phyloP scores from a whole-genome alignment of 2,113 vertebrate genomes.

The Oreochromis spilurus region DNA sequence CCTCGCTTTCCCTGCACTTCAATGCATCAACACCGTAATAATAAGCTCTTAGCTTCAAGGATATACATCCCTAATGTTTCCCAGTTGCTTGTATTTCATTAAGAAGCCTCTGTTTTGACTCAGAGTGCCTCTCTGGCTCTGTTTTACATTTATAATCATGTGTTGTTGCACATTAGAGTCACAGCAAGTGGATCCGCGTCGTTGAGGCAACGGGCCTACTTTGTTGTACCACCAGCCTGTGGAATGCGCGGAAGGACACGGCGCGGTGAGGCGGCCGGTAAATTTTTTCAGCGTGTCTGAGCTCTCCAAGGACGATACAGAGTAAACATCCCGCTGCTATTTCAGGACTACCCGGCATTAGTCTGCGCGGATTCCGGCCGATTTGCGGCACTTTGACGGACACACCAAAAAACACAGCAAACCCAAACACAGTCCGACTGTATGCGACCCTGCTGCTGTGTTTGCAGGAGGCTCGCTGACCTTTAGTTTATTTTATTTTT shows the following conservation, averaged over 20 bases:
- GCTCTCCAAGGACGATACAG: constrained; percentile 73
- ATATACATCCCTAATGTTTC: not conserved
- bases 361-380: constrained; percentile 29
- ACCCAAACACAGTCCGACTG: constrained; percentile 1
- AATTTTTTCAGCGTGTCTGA: constrained; percentile 66
- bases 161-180: not conserved
- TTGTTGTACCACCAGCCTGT: constrained; percentile 71
- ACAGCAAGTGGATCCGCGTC: not conserved
- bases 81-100: not conserved
- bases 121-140: not conserved
- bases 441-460: not conserved
- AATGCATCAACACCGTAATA: not conserved
- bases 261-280: constrained; percentile 25
- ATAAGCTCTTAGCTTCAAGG: not conserved
- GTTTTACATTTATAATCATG: not conserved
- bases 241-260: constrained; percentile 77
- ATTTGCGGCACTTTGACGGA: constrained; percentile 58
- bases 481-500: not conserved
- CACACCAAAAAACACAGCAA: constrained; percentile 10
- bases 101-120: not conserved
- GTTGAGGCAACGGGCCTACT: constrained; percentile 55
- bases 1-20: not conserved
- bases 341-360: constrained; percentile 15
- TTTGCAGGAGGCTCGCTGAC: not conserved
- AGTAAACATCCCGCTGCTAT: constrained; percentile 64